A percentile compares a stretch with the other conserved stretches of the same genome.
Conservation (phyloP, 2,797 vertebrate genomes). For the Hylomyscus alleni region DNA sequence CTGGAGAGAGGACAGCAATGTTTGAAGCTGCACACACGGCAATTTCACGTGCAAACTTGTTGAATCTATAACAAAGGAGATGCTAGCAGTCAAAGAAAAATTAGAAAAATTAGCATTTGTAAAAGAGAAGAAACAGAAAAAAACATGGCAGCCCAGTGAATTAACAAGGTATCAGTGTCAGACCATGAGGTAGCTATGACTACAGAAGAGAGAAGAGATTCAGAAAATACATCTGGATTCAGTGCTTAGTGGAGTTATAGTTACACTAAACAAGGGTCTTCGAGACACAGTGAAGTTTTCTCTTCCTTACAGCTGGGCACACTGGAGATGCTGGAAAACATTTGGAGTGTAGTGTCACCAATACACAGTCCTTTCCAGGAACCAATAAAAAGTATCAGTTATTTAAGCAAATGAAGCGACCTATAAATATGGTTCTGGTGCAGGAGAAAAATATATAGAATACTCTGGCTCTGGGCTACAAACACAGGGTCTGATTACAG, state of each 20-base stretch:
- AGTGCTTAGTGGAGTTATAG: not conserved
- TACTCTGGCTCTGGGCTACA: not conserved
- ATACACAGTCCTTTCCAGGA: not conserved
- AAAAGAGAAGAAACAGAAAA: not conserved
- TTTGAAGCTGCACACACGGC: not conserved
- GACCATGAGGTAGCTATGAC: not conserved
- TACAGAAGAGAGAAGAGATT: not conserved
- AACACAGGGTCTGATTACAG: not conserved
- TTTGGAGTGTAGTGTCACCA: not conserved
- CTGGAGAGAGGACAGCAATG: too few relatives aligned
- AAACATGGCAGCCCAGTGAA: not conserved
- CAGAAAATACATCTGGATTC: not conserved
- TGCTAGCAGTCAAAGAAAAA: not conserved
- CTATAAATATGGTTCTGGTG: too few relatives aligned
- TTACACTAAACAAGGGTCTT: not conserved
- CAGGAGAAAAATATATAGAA: not conserved
- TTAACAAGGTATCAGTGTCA: not conserved
- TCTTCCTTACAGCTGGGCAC: not conserved
- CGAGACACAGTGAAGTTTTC: too few relatives aligned
- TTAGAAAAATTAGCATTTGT: not conserved
- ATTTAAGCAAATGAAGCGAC: too few relatives aligned
- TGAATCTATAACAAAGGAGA: not conserved
- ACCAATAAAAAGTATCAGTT: not conserved
- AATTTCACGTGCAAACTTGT: too few relatives aligned
- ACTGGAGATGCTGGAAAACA: not conserved